Evolutionary conservation across 2,113 vertebrate genomes (phyloP).

Genomic region (Montifringilla adamsi): DNA sequence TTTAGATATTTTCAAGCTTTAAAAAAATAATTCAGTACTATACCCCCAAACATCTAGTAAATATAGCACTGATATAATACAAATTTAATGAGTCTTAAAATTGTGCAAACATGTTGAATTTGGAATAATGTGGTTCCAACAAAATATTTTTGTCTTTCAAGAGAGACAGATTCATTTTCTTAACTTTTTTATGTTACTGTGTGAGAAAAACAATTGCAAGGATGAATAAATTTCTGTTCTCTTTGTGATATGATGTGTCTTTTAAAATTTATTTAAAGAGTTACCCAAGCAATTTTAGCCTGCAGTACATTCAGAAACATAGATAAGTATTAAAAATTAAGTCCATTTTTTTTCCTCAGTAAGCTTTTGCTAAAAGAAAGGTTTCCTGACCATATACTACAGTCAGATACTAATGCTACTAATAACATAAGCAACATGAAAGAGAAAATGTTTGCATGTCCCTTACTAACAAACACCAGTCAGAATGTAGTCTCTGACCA

Average conservation of each 20-base stretch:
- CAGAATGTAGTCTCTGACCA: neutral
- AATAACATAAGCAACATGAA: neutral
- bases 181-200: neutral
- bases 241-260: neutral
- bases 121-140: neutral
- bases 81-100: neutral
- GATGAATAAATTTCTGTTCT: neutral
- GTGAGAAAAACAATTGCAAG: neutral
- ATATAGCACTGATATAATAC: neutral
- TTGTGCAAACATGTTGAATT: neutral
- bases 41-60: rapidly evolving
- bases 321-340: neutral
- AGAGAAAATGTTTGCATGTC: neutral
- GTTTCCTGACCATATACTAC: neutral
- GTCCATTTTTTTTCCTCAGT: neutral
- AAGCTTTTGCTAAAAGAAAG: neutral
- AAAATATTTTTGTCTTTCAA: neutral
- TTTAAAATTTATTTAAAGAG: neutral
- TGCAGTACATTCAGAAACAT: neutral
- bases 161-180: neutral
- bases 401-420: neutral
- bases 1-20: neutral
- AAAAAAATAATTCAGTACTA: neutral
- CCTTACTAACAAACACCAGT: neutral
- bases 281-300: neutral